Evolutionary conservation across 37 sponge, comb jelly and placozoan species (phyloP), one percentile per base, ranked within the genome.

Genomic region (Tethya wilhelma): DNA sequence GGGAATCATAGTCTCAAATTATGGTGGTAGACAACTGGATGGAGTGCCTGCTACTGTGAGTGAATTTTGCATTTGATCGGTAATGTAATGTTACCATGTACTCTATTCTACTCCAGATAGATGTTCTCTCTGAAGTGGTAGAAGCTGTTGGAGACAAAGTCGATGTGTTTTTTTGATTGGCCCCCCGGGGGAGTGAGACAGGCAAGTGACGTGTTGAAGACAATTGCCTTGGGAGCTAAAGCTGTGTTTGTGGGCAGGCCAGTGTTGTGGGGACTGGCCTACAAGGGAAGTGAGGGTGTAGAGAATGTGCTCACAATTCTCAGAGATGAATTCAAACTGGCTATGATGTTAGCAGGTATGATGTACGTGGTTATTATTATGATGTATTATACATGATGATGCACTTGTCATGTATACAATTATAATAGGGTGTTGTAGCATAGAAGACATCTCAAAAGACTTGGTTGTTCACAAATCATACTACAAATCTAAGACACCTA

Each of bases 1-100:
- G 42, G 97, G 90, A 7, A 90, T 97, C 19, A 43, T 96, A 55
- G 95, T 97, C 33, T 97, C 97, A 9, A 97, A 97, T 73, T 95
- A 97, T 71, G 97, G 97, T 44, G 97, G 80, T 4, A 75, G 97
- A 36, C 97, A 97, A 55, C 82, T 97, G 67, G 97, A 97, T 78
- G 86, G 84, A 40, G 96, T 94, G 1, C 90, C 87, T 64, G 87
- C 95, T 31, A 85, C 97, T 20, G 89, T 96, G 36, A 81, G n/a
- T n/a, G n/a, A n/a, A n/a, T n/a, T n/a, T n/a, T n/a, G n/a, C n/a
- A n/a, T n/a, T n/a, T n/a, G n/a, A n/a, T n/a, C n/a, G n/a, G n/a
- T n/a, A n/a, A n/a, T n/a, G n/a, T n/a, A n/a, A n/a, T n/a, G n/a
- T n/a, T n/a, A n/a, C n/a, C n/a, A n/a, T n/a, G n/a, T n/a, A n/a